Conservation (phyloP, 1,140 invertebrate genomes). For the Zaprionus camerounensis region DNA sequence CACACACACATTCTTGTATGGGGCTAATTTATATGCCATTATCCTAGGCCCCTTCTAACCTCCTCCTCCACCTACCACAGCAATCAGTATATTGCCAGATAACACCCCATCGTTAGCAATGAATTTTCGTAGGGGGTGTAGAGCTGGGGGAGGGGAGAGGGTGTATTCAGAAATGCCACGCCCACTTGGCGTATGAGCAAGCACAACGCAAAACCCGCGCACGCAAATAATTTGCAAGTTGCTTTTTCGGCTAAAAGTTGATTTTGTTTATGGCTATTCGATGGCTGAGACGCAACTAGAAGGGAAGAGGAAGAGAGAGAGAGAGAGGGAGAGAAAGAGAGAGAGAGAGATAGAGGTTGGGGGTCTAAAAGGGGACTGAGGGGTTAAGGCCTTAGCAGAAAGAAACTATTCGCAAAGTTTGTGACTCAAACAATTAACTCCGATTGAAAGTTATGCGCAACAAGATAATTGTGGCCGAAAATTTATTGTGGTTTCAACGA, state of each 20-base stretch:
- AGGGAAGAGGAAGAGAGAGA: neutral
- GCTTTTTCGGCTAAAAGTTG: constrained; percentile 38
- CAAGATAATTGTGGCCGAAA: constrained; percentile 55
- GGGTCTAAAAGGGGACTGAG: neutral
- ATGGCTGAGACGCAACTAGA: neutral
- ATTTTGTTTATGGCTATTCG: constrained; percentile 35
- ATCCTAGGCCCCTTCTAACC: neutral
- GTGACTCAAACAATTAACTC: constrained; percentile 75
- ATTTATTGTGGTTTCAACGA: constrained; percentile 45
- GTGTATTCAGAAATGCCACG: constrained; percentile 5
- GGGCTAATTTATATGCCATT: constrained; percentile 33
- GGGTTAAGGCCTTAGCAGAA: constrained; percentile 9
- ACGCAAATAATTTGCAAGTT: constrained; percentile 46
- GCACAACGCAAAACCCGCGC: neutral
- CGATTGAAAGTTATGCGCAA: constrained; percentile 75
- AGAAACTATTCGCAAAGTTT: constrained; percentile 59
- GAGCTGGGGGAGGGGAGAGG: neutral
- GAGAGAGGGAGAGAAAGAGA: neutral
- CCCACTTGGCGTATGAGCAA: constrained; percentile 15
- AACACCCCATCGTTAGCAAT: constrained; percentile 18
- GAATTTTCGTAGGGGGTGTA: constrained; percentile 5
- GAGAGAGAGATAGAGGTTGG: neutral
- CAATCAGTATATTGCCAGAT: constrained; percentile 29
- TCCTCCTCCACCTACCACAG: neutral
- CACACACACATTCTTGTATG: neutral